Percentiles rank a stretch among this genome's conserved stretches.
These are phyloP conservation scores for Trididemnum clinides DNA, from an alignment of 23 tunicate genomes.

Conservation along the genomic window DNA sequence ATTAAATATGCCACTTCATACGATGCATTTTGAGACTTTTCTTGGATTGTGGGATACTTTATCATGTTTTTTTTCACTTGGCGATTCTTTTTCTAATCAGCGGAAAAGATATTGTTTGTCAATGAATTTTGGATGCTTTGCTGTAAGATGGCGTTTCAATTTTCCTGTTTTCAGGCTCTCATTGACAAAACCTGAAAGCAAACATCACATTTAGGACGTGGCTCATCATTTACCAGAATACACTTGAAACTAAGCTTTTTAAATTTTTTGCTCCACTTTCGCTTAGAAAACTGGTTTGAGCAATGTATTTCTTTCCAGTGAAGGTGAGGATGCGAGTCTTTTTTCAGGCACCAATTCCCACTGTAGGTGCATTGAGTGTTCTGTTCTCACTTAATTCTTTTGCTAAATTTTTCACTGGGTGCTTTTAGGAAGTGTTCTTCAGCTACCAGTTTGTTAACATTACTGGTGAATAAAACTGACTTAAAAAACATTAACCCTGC, in stretches of 20 bases:
- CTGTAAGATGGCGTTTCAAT: too few relatives aligned
- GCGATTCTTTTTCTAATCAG: neutral
- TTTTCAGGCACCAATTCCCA: neutral
- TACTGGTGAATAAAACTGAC: too few relatives aligned
- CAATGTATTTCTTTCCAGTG: neutral
- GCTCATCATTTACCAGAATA: neutral
- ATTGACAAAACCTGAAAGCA: neutral
- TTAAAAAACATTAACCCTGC: neutral
- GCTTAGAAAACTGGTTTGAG: neutral
- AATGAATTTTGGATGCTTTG: neutral
- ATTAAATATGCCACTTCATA: conserved; percentile 41
- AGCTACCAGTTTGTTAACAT: neutral
- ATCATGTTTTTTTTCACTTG: neutral
- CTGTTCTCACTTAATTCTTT: too few relatives aligned
- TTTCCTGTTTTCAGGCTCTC: too few relatives aligned
- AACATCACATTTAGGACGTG: neutral
- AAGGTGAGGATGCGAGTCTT: too few relatives aligned
- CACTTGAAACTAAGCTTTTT: neutral
- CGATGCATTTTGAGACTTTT: conserved; percentile 35
- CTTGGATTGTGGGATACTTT: neutral
- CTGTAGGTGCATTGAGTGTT: neutral
- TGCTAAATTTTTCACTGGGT: neutral
- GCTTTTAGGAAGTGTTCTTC: neutral
- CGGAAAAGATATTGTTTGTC: neutral
- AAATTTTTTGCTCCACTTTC: neutral